Evolutionary conservation across 2,888 invertebrate genomes (phyloP).

Genomic region (Leptarthrus brevirostris): DNA sequence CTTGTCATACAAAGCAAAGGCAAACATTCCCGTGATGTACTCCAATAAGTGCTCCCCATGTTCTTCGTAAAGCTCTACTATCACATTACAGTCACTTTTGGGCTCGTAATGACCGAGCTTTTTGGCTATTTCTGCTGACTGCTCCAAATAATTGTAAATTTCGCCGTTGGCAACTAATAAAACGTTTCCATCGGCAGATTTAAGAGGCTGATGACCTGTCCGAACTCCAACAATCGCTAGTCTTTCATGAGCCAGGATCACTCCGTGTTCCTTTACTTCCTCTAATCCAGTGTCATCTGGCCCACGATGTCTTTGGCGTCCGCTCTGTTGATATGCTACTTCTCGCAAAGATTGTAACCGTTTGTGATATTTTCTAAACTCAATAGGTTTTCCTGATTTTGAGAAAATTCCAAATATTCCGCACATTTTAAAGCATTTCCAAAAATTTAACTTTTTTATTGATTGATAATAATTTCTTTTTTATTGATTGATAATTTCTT

Average conservation of each 20-base stretch:
- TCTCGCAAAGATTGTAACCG: conserved; percentile 61
- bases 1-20: conserved; percentile 64
- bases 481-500: too few species aligned
- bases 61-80: conserved; percentile 64
- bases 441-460: too few species aligned
- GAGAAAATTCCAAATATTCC: conserved; percentile 66
- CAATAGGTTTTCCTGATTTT: conserved; percentile 59
- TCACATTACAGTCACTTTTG: conserved; percentile 65
- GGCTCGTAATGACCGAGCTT: conserved; percentile 61
- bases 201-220: conserved; percentile 64
- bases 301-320: conserved; percentile 64
- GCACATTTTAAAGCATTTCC: conserved; percentile 65
- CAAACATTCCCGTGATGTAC: conserved; percentile 65
- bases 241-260: conserved; percentile 64
- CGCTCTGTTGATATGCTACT: conserved; percentile 64
- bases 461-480: too few species aligned
- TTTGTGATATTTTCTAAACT: conserved; percentile 56
- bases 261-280: conserved; percentile 60
- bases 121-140: conserved; percentile 62
- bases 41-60: conserved; percentile 61
- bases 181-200: conserved; percentile 60
- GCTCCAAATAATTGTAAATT: conserved; percentile 65
- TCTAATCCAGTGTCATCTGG: conserved; percentile 64
- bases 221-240: conserved; percentile 63
- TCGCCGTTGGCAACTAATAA: conserved; percentile 65